Evolutionary conservation across 2,113 vertebrate genomes (phyloP).

Genomic region (Atlantisia rogersi): DNA sequence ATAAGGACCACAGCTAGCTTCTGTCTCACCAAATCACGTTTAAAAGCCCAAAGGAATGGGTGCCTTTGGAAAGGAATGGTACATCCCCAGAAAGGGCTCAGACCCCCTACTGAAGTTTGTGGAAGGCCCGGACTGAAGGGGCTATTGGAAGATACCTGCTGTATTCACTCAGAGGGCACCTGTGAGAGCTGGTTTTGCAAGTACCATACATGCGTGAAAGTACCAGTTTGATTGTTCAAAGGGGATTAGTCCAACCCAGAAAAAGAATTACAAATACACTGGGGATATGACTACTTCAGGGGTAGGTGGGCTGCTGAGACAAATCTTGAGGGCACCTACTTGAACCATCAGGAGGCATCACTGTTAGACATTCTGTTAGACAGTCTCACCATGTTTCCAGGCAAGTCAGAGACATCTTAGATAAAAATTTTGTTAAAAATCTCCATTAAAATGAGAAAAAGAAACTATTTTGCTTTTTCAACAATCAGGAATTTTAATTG

Average conservation of each 20-base stretch:
- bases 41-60: not conserved
- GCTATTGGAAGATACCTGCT: not conserved
- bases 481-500: not conserved
- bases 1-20: not conserved
- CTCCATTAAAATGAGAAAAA: not conserved
- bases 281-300: not conserved
- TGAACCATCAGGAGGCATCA: not conserved
- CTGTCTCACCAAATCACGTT: not conserved
- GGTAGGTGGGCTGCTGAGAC: not conserved
- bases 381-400: not conserved
- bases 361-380: not conserved
- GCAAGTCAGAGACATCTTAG: not conserved
- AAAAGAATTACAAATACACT: not conserved
- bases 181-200: not conserved
- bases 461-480: not conserved
- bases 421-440: not conserved
- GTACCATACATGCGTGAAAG: not conserved
- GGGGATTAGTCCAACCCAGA: not conserved
- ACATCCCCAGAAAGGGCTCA: not conserved
- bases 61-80: not conserved
- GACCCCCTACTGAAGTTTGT: not conserved
- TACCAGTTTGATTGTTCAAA: not conserved
- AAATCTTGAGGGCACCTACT: not conserved
- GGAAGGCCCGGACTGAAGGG: not conserved
- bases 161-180: not conserved